A percentile compares a stretch with the other conserved stretches of the same genome.
phyloP scores from a whole-genome alignment of 2,888 invertebrate genomes.

The Coenonympha arcania region DNA sequence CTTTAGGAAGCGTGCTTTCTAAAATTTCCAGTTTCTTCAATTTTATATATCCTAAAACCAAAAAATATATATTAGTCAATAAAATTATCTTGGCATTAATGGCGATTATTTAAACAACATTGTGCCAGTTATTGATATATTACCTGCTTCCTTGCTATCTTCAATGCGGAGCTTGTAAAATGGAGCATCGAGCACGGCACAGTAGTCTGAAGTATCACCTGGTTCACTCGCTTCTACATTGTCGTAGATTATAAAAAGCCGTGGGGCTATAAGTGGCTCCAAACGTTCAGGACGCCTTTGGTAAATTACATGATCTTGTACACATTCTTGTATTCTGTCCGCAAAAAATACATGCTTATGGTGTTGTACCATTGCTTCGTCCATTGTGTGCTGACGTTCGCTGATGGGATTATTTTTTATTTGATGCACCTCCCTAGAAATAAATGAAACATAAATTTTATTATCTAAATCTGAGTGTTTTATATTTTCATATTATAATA shows the following conservation, averaged over 20 bases:
- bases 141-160: slow-evolving; percentile 66
- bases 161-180: slow-evolving; percentile 78
- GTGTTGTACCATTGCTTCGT: slow-evolving; percentile 70
- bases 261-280: slow-evolving; percentile 76
- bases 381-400: slow-evolving; percentile 64
- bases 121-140: neutral
- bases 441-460: neutral
- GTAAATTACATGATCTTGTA: slow-evolving; percentile 77
- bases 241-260: slow-evolving; percentile 81
- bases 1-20: slow-evolving; percentile 56
- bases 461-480: neutral
- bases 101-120: neutral
- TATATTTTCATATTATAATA: neutral
- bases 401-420: slow-evolving; percentile 67
- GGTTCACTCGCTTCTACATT: slow-evolving; percentile 81
- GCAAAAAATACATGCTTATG: slow-evolving; percentile 79
- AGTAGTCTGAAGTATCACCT: slow-evolving; percentile 75
- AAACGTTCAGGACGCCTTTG: slow-evolving; percentile 43
- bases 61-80: neutral
- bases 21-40: slow-evolving; percentile 70
- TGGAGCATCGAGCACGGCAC: slow-evolving; percentile 74
- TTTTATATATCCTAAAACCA: slow-evolving; percentile 71
- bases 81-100: neutral
- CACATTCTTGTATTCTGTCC: slow-evolving; percentile 79
- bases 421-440: slow-evolving; percentile 68